phyloP scores from a whole-genome alignment of 2,113 vertebrate species.

The Callithrix jacchus region DNA sequence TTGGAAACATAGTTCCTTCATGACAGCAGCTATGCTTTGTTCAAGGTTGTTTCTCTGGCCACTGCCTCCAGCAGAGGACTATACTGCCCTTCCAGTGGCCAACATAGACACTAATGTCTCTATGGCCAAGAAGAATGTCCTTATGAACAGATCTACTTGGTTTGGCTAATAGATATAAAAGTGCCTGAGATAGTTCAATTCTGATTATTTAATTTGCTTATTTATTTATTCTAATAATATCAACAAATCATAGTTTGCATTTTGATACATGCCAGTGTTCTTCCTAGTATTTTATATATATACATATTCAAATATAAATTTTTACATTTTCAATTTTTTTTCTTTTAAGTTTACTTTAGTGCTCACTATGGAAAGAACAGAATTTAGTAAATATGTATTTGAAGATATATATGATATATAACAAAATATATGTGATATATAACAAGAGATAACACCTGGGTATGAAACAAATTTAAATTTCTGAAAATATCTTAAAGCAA shows the following conservation, averaged over 20 bases:
- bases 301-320: not conserved
- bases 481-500: not conserved
- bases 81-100: not conserved
- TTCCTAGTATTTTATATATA: not conserved
- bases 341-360: not conserved
- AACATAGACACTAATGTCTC: not conserved
- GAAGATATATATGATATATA: not conserved
- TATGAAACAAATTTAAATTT: not conserved
- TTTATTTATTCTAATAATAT: not conserved
- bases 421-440: not conserved
- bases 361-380: not conserved
- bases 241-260: not conserved
- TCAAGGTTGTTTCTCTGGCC: not conserved
- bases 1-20: not conserved
- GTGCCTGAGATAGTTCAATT: not conserved
- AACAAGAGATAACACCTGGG: not conserved
- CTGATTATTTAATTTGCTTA: not conserved
- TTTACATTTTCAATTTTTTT: not conserved
- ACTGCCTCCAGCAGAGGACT: not conserved
- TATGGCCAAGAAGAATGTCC: not conserved
- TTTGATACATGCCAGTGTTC: not conserved
- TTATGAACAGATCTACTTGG: not conserved
- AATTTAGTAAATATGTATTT: not conserved
- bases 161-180: not conserved
- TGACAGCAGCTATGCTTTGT: not conserved